Conservation (phyloP, 2,888 invertebrate species). For the Adineta ricciae region DNA sequence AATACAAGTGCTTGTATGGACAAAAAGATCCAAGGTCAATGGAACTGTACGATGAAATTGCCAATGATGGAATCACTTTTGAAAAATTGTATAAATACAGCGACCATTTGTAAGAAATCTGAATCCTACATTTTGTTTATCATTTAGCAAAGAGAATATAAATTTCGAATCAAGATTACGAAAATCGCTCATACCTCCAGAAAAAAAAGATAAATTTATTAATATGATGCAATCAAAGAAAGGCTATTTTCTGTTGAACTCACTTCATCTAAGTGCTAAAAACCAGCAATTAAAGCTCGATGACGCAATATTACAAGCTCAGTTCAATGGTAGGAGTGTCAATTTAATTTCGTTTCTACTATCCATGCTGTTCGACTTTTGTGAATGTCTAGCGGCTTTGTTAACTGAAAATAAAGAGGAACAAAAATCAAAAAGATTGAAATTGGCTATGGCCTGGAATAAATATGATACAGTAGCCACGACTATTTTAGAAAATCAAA, state of each 20-base stretch:
- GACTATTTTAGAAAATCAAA: no score
- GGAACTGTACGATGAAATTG: background rate
- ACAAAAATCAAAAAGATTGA: no score
- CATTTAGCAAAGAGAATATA: no score
- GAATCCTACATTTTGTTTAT: no score
- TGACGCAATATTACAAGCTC: background rate
- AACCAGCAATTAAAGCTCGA: background rate
- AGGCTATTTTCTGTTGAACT: background rate
- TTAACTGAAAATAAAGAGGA: no score
- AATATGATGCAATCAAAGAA: background rate
- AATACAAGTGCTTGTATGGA: background rate
- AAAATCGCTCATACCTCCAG: background rate
- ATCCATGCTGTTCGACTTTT: no score
- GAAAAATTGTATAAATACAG: background rate
- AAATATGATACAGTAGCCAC: no score
- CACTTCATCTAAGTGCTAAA: background rate
- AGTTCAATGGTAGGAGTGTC: background rate
- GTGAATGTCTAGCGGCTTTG: no score
- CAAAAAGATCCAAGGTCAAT: background rate
- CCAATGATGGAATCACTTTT: background rate
- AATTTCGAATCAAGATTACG: no score
- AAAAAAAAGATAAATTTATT: background rate
- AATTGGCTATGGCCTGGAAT: no score
- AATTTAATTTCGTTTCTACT: no score
- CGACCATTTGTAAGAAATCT: no score